A percentile compares a stretch with the other conserved stretches of the same genome.
These are phyloP conservation scores for Horisme vitalbata DNA, from an alignment of 2,888 invertebrate genomes.

Conservation along the genomic window DNA sequence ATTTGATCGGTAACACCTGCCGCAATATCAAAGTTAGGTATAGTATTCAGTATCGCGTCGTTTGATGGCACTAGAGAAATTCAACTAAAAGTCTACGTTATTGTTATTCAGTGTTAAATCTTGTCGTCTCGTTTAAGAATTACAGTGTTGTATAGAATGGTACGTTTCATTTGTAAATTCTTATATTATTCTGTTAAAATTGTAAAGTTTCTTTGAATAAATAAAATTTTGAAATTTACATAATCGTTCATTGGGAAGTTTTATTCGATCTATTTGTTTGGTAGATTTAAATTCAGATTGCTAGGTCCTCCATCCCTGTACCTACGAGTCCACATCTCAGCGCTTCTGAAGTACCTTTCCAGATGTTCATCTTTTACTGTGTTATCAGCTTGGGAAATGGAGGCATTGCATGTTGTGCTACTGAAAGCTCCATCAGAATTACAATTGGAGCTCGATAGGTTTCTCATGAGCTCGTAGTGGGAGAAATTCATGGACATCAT, in stretches of 20 bases:
- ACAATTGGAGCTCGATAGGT: conserved; percentile 64
- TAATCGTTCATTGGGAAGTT: conserved; percentile 75
- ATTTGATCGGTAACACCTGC: background rate
- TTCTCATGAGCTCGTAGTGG: conserved; percentile 69
- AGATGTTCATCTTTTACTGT: conserved; percentile 62
- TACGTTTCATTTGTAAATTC: conserved; percentile 79
- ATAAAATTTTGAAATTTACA: conserved; percentile 81
- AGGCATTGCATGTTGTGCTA: conserved; percentile 52
- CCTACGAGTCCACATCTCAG: conserved; percentile 62
- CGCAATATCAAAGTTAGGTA: background rate
- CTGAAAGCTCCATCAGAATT: conserved; percentile 67
- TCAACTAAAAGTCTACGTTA: conserved; percentile 72
- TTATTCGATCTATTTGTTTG: conserved; percentile 57
- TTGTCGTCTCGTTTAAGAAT: conserved; percentile 81
- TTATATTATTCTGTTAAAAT: conserved; percentile 79
- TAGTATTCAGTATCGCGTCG: conserved; percentile 60
- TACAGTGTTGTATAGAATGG: conserved; percentile 81
- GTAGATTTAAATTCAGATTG: conserved; percentile 40
- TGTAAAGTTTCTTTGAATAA: conserved; percentile 81
- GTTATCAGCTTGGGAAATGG: conserved; percentile 46
- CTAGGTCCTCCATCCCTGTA: conserved; percentile 40
- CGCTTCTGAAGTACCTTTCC: conserved; percentile 69
- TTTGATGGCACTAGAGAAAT: conserved; percentile 73
- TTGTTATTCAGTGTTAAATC: conserved; percentile 82
- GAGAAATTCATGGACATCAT: conserved; percentile 73